phyloP scores from a whole-genome alignment of 2,888 invertebrate genomes.

The Anarsia innoxiella region DNA sequence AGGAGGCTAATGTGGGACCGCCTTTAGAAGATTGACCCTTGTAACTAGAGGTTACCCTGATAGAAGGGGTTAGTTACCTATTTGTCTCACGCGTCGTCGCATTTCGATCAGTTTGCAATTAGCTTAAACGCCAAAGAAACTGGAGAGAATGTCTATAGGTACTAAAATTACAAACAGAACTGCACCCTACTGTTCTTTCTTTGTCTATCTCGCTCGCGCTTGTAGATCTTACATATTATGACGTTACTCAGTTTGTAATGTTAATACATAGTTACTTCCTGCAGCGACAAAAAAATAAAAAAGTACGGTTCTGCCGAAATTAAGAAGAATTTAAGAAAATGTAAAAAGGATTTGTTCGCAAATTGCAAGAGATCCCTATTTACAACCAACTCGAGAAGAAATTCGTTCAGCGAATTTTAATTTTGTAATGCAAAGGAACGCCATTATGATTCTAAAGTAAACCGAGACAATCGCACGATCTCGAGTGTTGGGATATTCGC shows the following conservation, averaged over 20 bases:
- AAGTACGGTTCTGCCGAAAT: too few species aligned
- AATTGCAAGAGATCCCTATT: slow-evolving; percentile 50
- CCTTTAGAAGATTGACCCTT: slow-evolving; percentile 53
- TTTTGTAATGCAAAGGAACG: slow-evolving; percentile 43
- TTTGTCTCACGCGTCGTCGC: not conserved
- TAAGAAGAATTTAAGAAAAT: slow-evolving; percentile 41
- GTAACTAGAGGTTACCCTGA: slow-evolving; percentile 11
- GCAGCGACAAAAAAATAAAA: too few species aligned
- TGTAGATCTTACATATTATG: too few species aligned
- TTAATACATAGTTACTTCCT: too few species aligned
- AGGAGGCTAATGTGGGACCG: slow-evolving; percentile 54
- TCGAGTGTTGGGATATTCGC: slow-evolving; percentile 5
- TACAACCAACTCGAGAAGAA: slow-evolving; percentile 39
- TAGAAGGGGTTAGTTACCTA: slow-evolving; percentile 3
- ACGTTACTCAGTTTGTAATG: too few species aligned
- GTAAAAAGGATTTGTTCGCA: slow-evolving; percentile 52
- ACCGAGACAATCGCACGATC: slow-evolving; percentile 34
- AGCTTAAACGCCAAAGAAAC: too few species aligned
- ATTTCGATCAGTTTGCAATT: not conserved
- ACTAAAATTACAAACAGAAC: too few species aligned
- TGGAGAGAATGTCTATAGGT: too few species aligned
- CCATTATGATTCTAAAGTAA: slow-evolving; percentile 40
- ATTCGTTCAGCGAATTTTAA: slow-evolving; percentile 56
- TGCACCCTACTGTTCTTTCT: too few species aligned
- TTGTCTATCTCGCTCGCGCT: too few species aligned